Evolutionary conservation across 2,888 invertebrate genomes (phyloP).

Genomic region (Orchestes rusci): DNA sequence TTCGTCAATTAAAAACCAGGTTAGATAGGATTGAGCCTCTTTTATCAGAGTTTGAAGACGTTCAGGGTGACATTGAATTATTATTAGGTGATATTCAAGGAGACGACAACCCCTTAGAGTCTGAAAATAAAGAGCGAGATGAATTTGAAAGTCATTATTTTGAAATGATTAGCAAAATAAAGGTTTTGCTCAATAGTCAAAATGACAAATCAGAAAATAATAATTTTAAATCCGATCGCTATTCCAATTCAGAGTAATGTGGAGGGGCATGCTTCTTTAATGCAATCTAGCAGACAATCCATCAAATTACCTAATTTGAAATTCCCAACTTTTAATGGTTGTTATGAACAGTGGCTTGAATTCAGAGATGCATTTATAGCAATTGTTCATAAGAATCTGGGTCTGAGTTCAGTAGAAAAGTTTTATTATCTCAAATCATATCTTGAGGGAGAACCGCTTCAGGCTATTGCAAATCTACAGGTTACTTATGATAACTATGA

Average conservation of each 20-base stretch:
- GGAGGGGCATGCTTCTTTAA: no score
- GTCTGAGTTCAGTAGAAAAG: constrained; percentile 2
- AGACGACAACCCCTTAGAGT: neutral
- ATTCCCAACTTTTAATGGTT: constrained; percentile 4
- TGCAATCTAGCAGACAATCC: no score
- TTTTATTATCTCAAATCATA: constrained; percentile 5
- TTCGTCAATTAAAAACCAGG: neutral
- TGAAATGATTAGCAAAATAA: no score
- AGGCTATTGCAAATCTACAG: constrained; percentile 5
- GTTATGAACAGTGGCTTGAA: constrained; percentile 3
- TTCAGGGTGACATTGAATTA: constrained; percentile 5
- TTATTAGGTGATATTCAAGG: neutral
- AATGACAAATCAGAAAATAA: no score
- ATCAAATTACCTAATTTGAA: constrained; percentile 3
- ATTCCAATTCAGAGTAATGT: neutral
- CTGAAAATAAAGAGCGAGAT: no score
- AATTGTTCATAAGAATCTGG: constrained; percentile 4
- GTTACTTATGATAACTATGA: constrained; percentile 8
- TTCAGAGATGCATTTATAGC: constrained; percentile 5
- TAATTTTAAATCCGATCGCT: no score
- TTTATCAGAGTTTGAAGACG: constrained; percentile 2
- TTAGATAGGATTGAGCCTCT: constrained; percentile 5
- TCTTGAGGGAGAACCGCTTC: constrained; percentile 2
- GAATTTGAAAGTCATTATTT: constrained; percentile 1
- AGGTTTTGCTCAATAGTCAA: neutral